Conservation (phyloP, 2,113 vertebrate species). For the Apus apus region DNA sequence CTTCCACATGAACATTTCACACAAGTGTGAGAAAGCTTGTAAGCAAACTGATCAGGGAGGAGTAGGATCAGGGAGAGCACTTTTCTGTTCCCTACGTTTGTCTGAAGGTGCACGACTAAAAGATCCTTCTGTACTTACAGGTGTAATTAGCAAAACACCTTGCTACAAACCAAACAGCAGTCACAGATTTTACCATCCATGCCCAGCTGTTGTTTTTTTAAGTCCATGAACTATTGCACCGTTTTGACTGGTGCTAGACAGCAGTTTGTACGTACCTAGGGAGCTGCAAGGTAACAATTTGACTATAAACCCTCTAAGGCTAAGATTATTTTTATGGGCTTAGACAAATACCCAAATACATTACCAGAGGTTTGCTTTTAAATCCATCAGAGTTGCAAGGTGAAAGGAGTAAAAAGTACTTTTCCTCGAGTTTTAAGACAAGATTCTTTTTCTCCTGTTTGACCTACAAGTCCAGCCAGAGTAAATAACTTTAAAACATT, state of each 20-base stretch:
- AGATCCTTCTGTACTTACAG: not conserved
- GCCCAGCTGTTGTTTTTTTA: not conserved
- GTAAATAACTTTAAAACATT: not conserved
- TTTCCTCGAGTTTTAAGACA: not conserved
- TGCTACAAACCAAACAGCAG: not conserved
- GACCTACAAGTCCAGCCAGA: not conserved
- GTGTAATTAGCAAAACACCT: not conserved
- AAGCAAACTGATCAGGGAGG: not conserved
- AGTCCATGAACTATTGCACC: not conserved
- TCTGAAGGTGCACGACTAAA: not conserved
- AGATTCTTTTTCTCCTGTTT: not conserved
- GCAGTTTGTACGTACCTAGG: not conserved
- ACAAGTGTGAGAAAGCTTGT: not conserved
- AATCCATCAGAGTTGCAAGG: not conserved
- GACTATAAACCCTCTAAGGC: not conserved
- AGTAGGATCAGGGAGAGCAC: not conserved
- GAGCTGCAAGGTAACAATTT: not conserved
- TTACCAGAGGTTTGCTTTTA: not conserved
- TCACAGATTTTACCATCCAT: not conserved
- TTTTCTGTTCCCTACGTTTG: not conserved
- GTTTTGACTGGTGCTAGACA: accelerated
- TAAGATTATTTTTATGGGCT: not conserved
- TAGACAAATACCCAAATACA: not conserved
- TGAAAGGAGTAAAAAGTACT: not conserved
- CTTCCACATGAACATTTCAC: not conserved